phyloP scores from a whole-genome alignment of 2,113 vertebrate genomes.

The Progne subis region DNA sequence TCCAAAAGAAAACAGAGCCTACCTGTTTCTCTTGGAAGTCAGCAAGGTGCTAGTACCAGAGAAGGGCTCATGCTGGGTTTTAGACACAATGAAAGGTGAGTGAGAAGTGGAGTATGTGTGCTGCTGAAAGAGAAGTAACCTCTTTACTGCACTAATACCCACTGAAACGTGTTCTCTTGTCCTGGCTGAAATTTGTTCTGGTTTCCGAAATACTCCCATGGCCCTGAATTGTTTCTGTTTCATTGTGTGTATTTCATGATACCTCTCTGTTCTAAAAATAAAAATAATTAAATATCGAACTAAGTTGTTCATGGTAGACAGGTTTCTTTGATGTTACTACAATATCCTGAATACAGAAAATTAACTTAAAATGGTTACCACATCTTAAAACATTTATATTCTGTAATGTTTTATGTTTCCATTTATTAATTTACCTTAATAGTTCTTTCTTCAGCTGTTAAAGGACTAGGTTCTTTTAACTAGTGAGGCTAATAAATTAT shows the following conservation, averaged over 20 bases:
- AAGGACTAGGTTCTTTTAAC: background rate
- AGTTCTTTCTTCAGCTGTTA: background rate
- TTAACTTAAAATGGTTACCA: background rate
- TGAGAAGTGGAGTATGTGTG: background rate
- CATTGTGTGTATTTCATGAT: background rate
- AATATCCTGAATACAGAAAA: background rate
- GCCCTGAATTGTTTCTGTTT: background rate
- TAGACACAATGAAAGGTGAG: background rate
- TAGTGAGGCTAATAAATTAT: background rate
- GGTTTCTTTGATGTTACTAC: background rate
- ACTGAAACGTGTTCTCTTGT: background rate
- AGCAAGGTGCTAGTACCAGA: background rate
- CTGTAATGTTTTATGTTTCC: background rate
- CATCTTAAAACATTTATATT: background rate
- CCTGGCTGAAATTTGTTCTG: background rate
- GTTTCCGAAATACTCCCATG: background rate
- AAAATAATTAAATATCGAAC: background rate
- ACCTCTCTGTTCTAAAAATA: background rate
- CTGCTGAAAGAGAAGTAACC: background rate
- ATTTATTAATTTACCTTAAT: background rate
- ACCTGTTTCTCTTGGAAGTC: constrained; percentile 2
- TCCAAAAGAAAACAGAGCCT: background rate
- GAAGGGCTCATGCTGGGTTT: constrained; percentile 3
- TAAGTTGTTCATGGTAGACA: background rate
- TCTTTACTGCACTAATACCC: background rate